phyloP scores from a whole-genome alignment of 2,888 invertebrate genomes.

The Physocephala rufipes region DNA sequence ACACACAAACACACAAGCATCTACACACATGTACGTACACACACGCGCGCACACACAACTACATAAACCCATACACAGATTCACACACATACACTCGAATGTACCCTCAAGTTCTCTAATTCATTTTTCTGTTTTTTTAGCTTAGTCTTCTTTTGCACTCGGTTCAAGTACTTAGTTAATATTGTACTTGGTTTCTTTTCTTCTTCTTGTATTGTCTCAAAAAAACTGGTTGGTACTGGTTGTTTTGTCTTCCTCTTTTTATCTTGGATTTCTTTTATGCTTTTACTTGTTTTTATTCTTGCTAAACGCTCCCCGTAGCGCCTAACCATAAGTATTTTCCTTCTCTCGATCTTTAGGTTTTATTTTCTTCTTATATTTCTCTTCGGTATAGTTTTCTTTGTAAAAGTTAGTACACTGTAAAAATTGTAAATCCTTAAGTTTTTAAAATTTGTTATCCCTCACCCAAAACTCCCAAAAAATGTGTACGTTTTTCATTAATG shows the following conservation, averaged over 20 bases:
- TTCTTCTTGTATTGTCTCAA: not conserved
- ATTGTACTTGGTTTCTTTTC: constrained; percentile 2
- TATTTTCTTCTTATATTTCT: not conserved
- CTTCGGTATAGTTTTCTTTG: not conserved
- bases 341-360: not conserved
- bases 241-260: constrained; percentile 17
- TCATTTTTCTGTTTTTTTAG: constrained; percentile 8
- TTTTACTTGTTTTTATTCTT: constrained; percentile 3
- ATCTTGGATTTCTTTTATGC: not conserved
- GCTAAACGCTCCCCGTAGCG: not conserved
- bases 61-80: too few relatives aligned
- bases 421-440: not conserved
- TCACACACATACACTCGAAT: too few relatives aligned
- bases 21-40: too few relatives aligned
- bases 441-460: too few relatives aligned
- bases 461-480: too few relatives aligned
- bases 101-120: not conserved
- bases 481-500: too few relatives aligned
- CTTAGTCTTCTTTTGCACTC: constrained; percentile 22
- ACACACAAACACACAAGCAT: too few relatives aligned
- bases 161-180: constrained; percentile 10
- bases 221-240: constrained; percentile 17
- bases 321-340: not conserved
- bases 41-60: too few relatives aligned
- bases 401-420: too few relatives aligned